Base-by-base conservation (phyloP, 2,888 invertebrate genomes). In the Nymphalis urticae region DNA sequence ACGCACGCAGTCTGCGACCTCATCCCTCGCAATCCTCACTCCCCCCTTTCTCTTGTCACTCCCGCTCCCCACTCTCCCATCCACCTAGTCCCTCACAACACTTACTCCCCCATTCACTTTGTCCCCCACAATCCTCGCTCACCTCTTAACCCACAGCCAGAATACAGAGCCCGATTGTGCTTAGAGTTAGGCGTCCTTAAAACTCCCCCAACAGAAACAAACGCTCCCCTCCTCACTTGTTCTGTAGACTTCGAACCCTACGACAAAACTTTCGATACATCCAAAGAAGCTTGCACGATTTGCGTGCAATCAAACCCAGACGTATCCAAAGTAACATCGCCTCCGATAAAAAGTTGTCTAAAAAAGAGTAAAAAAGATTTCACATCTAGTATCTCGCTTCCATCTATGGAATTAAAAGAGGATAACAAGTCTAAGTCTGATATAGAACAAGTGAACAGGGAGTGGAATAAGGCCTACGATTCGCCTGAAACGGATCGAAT, bases 401-500 rank as follows among this genome's bases (percentile, higher is more conserved):
- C 90, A 72, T 88, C 90, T 78, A 85, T 88, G 60, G 87, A 88
- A 66, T 72, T 77, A 21, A 82, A 79, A 61, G 87, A 84, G 13
- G 86, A 19, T 75, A 7, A 79, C 1, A 83, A 85, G 60, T 73
- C 75, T 6, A 84, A 87, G 68, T 85, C 89, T 0, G 87, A 89
- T 61, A 87, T 87, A 59, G 88, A 89, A 69, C 85, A 86, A 77
- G 86, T 88, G 51, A 90, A 89, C 70, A 82, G 84, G 68, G 86
- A 89, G 73, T 87, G 89, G 87, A 87, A 86, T 32, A 84, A 83
- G 73, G 86, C 87, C 47, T 89, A 91, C 76, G 85, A 88, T 71
- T 83, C 85, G 0, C 86, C 87, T 0, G 87, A 89, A 66, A 85
- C 90, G 48, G 94, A 94, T 76, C 95, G 95, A 68, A 95, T 97